These are phyloP conservation scores for Lissocephala sabroskyi DNA, from an alignment of 2,888 invertebrate species.

Conservation along the genomic window DNA sequence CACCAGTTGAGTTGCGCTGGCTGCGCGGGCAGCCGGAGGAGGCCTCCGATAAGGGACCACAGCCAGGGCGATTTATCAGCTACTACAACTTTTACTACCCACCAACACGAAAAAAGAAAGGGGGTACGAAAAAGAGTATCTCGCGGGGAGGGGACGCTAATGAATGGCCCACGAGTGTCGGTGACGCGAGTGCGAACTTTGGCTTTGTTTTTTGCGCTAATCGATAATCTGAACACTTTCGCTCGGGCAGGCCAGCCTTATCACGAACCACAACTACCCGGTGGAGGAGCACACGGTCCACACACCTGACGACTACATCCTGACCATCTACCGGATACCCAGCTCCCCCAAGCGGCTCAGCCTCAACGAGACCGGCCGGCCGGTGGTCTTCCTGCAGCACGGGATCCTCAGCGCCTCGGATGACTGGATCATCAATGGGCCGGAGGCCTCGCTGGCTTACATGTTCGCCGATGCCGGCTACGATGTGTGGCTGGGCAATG, in stretches of 20 bases:
- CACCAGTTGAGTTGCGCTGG: no score
- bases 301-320: constrained; percentile 66
- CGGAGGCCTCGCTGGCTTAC: constrained; percentile 74
- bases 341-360: constrained; percentile 46
- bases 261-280: constrained; percentile 74
- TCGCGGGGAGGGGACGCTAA: constrained; percentile 11
- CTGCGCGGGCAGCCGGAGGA: no score
- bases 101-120: constrained; percentile 1
- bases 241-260: constrained; percentile 60
- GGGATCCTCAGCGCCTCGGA: constrained; percentile 82
- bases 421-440: constrained; percentile 82
- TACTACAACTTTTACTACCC: not conserved
- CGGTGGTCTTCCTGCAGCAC: constrained; percentile 77
- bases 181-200: constrained; percentile 37
- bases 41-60: not conserved
- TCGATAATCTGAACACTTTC: not conserved
- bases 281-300: constrained; percentile 78
- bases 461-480: constrained; percentile 79
- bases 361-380: constrained; percentile 32
- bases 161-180: constrained; percentile 29
- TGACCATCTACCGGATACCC: constrained; percentile 68
- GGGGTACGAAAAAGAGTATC: constrained; percentile 9
- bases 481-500: constrained; percentile 88
- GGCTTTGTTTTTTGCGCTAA: constrained; percentile 43
- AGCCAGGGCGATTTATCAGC: not conserved